Evolutionary conservation across 30 jellyfish, hydroid and myxozoan species (phyloP).

Genomic region (Hydractinia symbiolongicarpus): DNA sequence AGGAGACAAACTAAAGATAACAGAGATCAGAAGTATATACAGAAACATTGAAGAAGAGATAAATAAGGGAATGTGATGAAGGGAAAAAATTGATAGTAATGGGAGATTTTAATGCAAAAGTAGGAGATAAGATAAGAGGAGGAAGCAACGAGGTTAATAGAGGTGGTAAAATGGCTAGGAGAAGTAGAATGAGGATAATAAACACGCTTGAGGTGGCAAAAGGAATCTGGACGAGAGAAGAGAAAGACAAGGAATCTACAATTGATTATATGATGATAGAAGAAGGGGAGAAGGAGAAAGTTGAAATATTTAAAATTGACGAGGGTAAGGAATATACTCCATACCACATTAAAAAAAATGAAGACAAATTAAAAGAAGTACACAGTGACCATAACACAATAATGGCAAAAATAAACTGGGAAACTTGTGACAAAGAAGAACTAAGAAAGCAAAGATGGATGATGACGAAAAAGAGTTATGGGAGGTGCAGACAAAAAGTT

Average conservation of each 20-base stretch:
- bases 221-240: constrained; percentile 3
- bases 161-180: not conserved
- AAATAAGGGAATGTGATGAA: not conserved
- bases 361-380: no score
- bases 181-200: not conserved
- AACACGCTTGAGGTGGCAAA: not conserved
- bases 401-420: not conserved
- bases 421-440: not conserved
- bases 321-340: constrained; percentile 5
- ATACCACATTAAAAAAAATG: not conserved
- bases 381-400: constrained; percentile 6
- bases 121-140: not conserved
- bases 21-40: no score
- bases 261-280: not conserved
- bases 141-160: not conserved
- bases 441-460: not conserved
- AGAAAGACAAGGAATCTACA: not conserved
- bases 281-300: not conserved
- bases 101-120: not conserved
- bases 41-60: constrained; percentile 3
- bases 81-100: no score
- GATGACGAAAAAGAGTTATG: constrained; percentile 4
- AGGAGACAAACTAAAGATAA: not conserved
- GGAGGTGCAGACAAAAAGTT: not conserved
- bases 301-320: not conserved